These are phyloP conservation scores for Rhynchophorus ferrugineus DNA, from an alignment of 1,140 invertebrate genomes.

Conservation along the genomic window DNA sequence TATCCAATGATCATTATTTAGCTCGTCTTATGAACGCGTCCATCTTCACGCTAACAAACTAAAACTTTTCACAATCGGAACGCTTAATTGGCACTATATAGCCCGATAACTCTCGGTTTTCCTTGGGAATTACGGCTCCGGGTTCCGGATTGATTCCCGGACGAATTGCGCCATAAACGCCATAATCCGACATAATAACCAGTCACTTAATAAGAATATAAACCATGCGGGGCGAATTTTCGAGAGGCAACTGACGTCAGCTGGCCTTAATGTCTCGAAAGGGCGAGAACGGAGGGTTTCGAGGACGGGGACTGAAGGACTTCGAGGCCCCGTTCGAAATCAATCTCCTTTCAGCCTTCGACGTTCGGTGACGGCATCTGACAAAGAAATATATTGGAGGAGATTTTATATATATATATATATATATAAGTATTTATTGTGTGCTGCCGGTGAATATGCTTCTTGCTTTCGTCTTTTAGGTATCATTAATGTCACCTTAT, in stretches of 20 bases:
- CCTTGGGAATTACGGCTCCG: conserved; percentile 6
- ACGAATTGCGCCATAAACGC: conserved; percentile 23
- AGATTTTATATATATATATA: too few relatives aligned
- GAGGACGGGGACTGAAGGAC: conserved; percentile 1
- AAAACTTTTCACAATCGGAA: neutral
- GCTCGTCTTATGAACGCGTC: too few relatives aligned
- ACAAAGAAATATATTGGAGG: too few relatives aligned
- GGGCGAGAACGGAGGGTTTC: conserved; percentile 1
- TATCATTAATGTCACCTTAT: too few relatives aligned
- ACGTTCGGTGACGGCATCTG: too few relatives aligned
- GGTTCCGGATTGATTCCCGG: conserved; percentile 14
- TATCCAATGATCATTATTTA: too few relatives aligned
- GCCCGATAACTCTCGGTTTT: conserved; percentile 14
- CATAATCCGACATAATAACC: conserved; percentile 25
- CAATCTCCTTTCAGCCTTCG: too few relatives aligned
- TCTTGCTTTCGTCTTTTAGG: too few relatives aligned
- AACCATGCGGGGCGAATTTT: conserved; percentile 16
- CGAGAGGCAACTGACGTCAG: conserved; percentile 22
- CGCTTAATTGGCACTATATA: conserved; percentile 14
- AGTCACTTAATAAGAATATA: conserved; percentile 26
- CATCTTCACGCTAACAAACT: too few relatives aligned
- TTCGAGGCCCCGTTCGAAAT: too few relatives aligned
- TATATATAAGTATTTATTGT: too few relatives aligned
- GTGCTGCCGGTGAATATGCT: too few relatives aligned
- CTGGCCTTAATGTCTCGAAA: conserved; percentile 21